Base-by-base conservation (phyloP, 2,797 vertebrate genomes). In the Malurus splendens region DNA sequence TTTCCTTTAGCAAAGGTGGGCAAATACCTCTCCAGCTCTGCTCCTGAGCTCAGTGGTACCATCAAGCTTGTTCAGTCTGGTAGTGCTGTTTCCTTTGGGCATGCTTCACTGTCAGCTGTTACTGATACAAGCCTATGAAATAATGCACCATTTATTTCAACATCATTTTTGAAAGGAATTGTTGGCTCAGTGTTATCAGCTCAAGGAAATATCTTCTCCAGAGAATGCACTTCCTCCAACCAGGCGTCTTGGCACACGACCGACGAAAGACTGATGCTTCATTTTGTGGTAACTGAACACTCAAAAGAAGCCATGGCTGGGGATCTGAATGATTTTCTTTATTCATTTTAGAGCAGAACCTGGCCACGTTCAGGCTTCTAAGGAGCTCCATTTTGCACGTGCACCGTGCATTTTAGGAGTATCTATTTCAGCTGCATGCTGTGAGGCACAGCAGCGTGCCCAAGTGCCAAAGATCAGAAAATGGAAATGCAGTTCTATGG, bases 241-340 rank as follows among this genome's bases (percentile, higher is more conserved):
- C 0, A 3, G 45, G 36, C 87, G n/a, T 44, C 73, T 73, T 86
- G 76, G 90, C 89, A 83, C 75, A 60, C 32, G 38, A 78, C 44
- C 38, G n/a, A 19, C 0, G 0, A 72, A 84, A 85, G 75, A 47
- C 52, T 73, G 79, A 67, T 0, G 0, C 73, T 95, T 86, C 66
- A 38, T 89, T 92, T 62, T 87, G 38, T 66, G 30, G 65, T 82
- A 90, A 91, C 41, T 55, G 52, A 89, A 52, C 57, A 38, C 82
- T 71, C 47, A 10, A 39, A 82, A 87, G 41, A 82, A 82, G 24
- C 27, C 1, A 0, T 75, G 62, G 4, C 55, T 60, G 27, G 11
- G 30, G 61, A 62, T 33, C 41, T 85, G 54, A 92, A 89, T 74
- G 74, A 72, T 59, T 82, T 82, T 85, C 86, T 92, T 89, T 85